phyloP scores from a whole-genome alignment of 2,888 invertebrate species.

The Epiblema foenella region DNA sequence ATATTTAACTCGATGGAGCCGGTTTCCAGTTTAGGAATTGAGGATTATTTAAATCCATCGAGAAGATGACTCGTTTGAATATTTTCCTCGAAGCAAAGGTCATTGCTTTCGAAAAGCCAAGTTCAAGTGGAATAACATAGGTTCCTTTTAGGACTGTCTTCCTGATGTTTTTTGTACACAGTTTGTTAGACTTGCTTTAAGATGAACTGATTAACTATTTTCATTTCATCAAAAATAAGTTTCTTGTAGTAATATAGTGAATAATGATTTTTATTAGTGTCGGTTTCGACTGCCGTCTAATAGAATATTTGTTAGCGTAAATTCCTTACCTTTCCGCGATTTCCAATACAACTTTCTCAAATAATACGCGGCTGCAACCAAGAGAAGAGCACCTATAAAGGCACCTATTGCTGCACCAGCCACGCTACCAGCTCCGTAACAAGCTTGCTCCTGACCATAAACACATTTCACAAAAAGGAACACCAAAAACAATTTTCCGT shows the following conservation, averaged over 20 bases:
- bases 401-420: slow-evolving; percentile 90
- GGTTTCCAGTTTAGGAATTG: slow-evolving; percentile 33
- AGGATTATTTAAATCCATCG: slow-evolving; percentile 35
- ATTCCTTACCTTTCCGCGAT: slow-evolving; percentile 82
- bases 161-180: not conserved
- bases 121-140: slow-evolving; percentile 46
- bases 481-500: slow-evolving; percentile 74
- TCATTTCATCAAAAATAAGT: not conserved
- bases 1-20: slow-evolving; percentile 24
- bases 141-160: no score
- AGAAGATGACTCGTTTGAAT: slow-evolving; percentile 35
- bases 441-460: slow-evolving; percentile 79
- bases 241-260: not conserved
- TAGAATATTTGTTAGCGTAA: not conserved
- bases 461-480: slow-evolving; percentile 76
- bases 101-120: slow-evolving; percentile 49
- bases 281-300: slow-evolving; percentile 5
- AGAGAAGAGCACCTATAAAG: slow-evolving; percentile 86
- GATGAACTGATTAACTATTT: not conserved
- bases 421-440: slow-evolving; percentile 88
- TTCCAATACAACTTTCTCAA: slow-evolving; percentile 87
- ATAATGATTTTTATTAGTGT: not conserved
- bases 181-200: no score
- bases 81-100: slow-evolving; percentile 45
- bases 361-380: slow-evolving; percentile 84